Base-by-base conservation (phyloP, 1,140 invertebrate species). In the Drosophila navojoa region DNA sequence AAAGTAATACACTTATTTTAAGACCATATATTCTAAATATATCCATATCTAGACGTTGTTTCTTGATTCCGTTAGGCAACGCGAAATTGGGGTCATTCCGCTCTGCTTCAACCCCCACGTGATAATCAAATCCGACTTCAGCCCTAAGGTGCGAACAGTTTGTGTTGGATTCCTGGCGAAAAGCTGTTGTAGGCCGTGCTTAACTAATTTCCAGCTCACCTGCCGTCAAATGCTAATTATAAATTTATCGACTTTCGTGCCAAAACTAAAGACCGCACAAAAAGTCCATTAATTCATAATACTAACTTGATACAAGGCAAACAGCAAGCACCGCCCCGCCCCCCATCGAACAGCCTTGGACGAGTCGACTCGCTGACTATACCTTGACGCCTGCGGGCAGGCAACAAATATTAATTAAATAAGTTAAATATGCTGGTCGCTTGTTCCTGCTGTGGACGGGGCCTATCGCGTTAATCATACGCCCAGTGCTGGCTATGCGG, bases 241-340 rank as follows among this genome's bases (percentile, higher is more conserved):
- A 81, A 74, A 85, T 81, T 85, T 76, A 76, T 77, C 64, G 74
- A 76, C 66, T 77, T 71, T 82, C 58, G 75, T 77, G 63, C 78
- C 71, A 54, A 59, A 81, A 75, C 79, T 74, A 75, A 81, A 73
- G 81, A 70, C 70, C 77, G 70, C 62, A 57, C 74, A 71, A 75
- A 75, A 71, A 73, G 58, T 59, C 54, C 81, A 81, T 85, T 81
- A 85, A 85, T 86, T 81, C 69, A 54, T 78, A 81, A 75, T 85
- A 81, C 75, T 86, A 81, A 75, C 80, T 75, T 77, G 74, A 81
- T 77, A 71, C 69, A 75, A 42, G 63, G 49, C 70, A 68, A 72
- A 67, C 70, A 58, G 27, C 54, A 55, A 42, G 25, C 40, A n/a
- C 15, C 15, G 15, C 6, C 7, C n/a, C 11, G 13, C 32, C 13